These are phyloP conservation scores for Trilocha varians DNA, from an alignment of 2,888 invertebrate genomes.

Conservation along the genomic window DNA sequence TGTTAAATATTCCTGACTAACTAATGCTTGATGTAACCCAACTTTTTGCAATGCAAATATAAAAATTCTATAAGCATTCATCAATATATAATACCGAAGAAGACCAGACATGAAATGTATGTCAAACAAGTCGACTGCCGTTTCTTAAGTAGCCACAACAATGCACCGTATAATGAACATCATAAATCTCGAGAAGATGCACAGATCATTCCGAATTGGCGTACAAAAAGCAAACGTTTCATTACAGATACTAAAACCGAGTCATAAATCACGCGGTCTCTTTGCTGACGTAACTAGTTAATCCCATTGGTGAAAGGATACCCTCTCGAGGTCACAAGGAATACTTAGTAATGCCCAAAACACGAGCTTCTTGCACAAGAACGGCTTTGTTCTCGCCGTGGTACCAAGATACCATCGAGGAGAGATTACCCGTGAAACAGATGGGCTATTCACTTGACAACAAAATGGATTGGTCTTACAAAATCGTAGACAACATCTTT, in stretches of 20 bases:
- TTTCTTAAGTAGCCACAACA: background rate
- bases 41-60: too few relatives aligned
- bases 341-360: slow-evolving; percentile 29
- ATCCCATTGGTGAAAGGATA: slow-evolving; percentile 32
- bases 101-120: too few relatives aligned
- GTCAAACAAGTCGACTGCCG: too few relatives aligned
- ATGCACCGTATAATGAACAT: background rate
- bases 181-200: background rate
- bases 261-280: slow-evolving; percentile 14
- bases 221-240: background rate
- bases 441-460: slow-evolving; percentile 14
- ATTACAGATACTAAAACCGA: slow-evolving; percentile 2
- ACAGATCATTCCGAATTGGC: background rate
- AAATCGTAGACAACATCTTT: slow-evolving; percentile 4
- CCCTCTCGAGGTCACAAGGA: slow-evolving; percentile 23
- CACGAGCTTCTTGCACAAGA: slow-evolving; percentile 29
- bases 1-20: too few relatives aligned
- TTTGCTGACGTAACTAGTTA: slow-evolving; percentile 21
- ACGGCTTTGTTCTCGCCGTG: slow-evolving; percentile 18
- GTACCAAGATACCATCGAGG: slow-evolving; percentile 18
- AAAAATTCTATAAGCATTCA: too few relatives aligned
- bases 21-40: too few relatives aligned
- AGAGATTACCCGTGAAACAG: slow-evolving; percentile 9
- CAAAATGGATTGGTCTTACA: slow-evolving; percentile 22
- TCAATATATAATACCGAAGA: too few relatives aligned